phyloP scores from a whole-genome alignment of 2,888 invertebrate species.

The Endotricha flammealis region DNA sequence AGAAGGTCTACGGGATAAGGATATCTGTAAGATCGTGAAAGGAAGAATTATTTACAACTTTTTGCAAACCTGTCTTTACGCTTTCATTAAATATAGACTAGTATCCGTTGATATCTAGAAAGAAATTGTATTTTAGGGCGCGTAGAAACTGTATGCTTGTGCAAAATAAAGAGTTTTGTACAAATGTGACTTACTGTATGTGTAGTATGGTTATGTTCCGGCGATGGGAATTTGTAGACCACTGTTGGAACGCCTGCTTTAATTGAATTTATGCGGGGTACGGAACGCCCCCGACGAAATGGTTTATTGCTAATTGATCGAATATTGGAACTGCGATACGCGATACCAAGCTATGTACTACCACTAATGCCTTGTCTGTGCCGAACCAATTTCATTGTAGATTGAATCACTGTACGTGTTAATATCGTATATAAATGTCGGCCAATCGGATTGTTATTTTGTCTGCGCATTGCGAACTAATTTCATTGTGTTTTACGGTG shows the following conservation, averaged over 20 bases:
- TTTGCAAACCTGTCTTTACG: too few species aligned
- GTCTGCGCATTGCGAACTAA: too few species aligned
- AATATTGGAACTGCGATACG: constrained; percentile 36
- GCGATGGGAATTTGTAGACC: constrained; percentile 41
- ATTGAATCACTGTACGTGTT: constrained; percentile 13
- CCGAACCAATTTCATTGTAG: constrained; percentile 4
- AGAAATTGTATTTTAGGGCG: too few species aligned
- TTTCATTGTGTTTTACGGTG: constrained; percentile 2
- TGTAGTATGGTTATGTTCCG: constrained; percentile 47
- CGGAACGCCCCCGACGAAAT: constrained; percentile 49
- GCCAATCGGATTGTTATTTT: too few species aligned
- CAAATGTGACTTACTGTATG: too few species aligned
- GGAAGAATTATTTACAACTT: too few species aligned
- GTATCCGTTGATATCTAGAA: too few species aligned
- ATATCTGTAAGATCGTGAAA: too few species aligned
- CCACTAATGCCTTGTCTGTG: not conserved
- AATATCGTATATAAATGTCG: constrained; percentile 3
- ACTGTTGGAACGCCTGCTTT: constrained; percentile 31
- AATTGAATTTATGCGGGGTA: constrained; percentile 69
- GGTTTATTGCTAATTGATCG: constrained; percentile 65
- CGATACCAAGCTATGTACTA: not conserved
- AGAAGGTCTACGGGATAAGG: too few species aligned
- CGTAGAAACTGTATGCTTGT: too few species aligned
- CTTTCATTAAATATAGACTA: too few species aligned
- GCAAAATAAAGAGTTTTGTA: too few species aligned